Conservation (phyloP, 1,140 invertebrate species). For the Aphaenogaster rudis region DNA sequence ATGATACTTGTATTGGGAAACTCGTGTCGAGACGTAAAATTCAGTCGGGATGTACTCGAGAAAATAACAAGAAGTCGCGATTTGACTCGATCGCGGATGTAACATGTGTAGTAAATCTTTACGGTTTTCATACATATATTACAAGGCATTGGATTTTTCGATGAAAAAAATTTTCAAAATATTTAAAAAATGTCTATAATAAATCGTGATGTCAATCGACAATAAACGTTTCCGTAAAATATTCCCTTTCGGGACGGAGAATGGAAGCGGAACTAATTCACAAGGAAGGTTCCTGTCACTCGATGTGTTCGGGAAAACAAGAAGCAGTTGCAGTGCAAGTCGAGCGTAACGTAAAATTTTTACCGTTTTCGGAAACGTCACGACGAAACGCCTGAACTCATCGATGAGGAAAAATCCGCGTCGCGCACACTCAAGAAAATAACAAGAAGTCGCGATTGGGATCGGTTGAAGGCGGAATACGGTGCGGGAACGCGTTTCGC, state of each 20-base stretch:
- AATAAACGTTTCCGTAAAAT: not conserved
- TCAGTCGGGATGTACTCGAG: constrained; percentile 1
- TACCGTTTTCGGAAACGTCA: not conserved
- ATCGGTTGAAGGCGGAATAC: not conserved
- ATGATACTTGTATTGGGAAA: constrained; percentile 47
- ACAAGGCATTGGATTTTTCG: not conserved
- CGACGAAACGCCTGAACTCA: not conserved
- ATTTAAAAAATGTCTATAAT: not conserved
- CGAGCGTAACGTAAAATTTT: constrained; percentile 9
- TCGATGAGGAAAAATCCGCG: constrained; percentile 10
- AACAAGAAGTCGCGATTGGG: constrained; percentile 35
- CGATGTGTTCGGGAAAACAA: not conserved
- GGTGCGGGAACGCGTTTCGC: not conserved
- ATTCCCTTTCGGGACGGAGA: not conserved
- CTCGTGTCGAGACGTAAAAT: constrained; percentile 31
- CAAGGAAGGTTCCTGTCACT: not conserved
- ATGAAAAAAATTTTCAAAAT: not conserved
- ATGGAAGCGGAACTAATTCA: not conserved
- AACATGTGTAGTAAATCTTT: not conserved
- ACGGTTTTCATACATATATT: not conserved
- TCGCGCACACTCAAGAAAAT: constrained; percentile 47
- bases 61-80: constrained; percentile 39
- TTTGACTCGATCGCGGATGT: not conserved
- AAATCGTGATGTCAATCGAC: not conserved
- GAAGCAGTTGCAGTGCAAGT: not conserved